These are phyloP conservation scores for Babyrousa celebensis DNA, from an alignment of 2,797 vertebrate species.

Conservation along the genomic window DNA sequence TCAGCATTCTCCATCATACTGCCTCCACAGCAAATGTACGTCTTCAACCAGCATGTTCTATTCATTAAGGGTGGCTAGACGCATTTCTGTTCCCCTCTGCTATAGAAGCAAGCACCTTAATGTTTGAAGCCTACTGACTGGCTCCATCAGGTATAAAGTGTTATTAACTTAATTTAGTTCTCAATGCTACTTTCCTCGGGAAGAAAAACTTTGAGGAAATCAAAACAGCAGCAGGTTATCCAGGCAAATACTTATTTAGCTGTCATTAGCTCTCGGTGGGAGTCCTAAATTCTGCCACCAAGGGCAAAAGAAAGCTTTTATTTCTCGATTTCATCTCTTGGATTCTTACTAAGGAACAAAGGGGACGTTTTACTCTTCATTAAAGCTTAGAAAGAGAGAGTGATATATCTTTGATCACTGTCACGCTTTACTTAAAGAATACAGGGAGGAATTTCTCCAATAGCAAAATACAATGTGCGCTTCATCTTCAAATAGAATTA, in stretches of 20 bases:
- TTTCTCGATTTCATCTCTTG: conserved; percentile 7
- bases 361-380: background rate
- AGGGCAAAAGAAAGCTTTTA: background rate
- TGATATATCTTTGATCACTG: background rate
- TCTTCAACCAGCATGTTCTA: background rate
- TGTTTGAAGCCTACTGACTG: conserved; percentile 31
- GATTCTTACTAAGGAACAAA: conserved; percentile 48
- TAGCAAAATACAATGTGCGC: conserved; percentile 4
- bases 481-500: conserved; percentile 27
- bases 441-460: conserved; percentile 49
- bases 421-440: conserved; percentile 1
- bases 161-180: conserved; percentile 38
- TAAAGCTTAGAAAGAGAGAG: background rate
- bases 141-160: background rate
- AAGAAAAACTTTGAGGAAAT: conserved; percentile 71
- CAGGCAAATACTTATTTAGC: background rate
- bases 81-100: background rate
- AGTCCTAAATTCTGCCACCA: background rate
- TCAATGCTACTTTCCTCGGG: background rate
- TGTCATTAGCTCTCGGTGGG: background rate
- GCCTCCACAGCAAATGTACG: background rate
- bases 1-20: background rate
- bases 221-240: conserved; percentile 47
- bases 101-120: background rate
- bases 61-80: background rate